Percentiles rank a stretch among this genome's conserved stretches.
phyloP scores from a whole-genome alignment of 1,140 invertebrate genomes.

The Adelges cooleyi region DNA sequence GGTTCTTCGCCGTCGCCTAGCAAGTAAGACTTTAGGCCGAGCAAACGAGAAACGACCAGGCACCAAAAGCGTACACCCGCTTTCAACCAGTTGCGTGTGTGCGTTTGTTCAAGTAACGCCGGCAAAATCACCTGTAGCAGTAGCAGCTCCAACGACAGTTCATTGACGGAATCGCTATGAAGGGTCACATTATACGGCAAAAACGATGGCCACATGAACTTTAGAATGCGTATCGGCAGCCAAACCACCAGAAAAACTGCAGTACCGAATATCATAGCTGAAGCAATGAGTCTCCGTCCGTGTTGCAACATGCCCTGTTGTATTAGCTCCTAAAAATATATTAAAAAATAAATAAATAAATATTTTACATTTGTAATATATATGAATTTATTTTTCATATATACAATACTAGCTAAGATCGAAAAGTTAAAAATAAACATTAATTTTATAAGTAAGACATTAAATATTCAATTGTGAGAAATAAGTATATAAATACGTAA shows the following conservation, averaged over 20 bases:
- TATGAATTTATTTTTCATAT: neutral
- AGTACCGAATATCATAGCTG: slow-evolving; percentile 90
- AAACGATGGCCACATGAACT: slow-evolving; percentile 69
- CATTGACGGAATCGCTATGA: slow-evolving; percentile 71
- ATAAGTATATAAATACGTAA: too few species aligned
- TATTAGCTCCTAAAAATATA: slow-evolving; percentile 72
- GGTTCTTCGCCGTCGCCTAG: slow-evolving; percentile 51
- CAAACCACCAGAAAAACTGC: slow-evolving; percentile 92
- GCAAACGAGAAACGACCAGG: slow-evolving; percentile 63
- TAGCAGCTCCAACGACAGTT: slow-evolving; percentile 85
- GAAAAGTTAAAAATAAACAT: too few species aligned
- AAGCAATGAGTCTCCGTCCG: slow-evolving; percentile 76
- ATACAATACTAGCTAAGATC: too few species aligned
- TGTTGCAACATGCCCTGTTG: slow-evolving; percentile 88
- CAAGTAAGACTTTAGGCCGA: slow-evolving; percentile 82
- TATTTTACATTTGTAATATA: neutral
- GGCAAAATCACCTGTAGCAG: slow-evolving; percentile 93
- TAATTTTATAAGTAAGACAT: too few species aligned
- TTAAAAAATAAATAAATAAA: neutral
- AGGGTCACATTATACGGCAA: slow-evolving; percentile 84
- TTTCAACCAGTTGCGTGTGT: slow-evolving; percentile 88
- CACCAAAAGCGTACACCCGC: slow-evolving; percentile 81
- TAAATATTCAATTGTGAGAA: too few species aligned
- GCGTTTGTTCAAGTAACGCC: slow-evolving; percentile 88
- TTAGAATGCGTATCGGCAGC: slow-evolving; percentile 83